Conservation (phyloP, 2,113 vertebrate genomes). For the Phoenicopterus ruber region DNA sequence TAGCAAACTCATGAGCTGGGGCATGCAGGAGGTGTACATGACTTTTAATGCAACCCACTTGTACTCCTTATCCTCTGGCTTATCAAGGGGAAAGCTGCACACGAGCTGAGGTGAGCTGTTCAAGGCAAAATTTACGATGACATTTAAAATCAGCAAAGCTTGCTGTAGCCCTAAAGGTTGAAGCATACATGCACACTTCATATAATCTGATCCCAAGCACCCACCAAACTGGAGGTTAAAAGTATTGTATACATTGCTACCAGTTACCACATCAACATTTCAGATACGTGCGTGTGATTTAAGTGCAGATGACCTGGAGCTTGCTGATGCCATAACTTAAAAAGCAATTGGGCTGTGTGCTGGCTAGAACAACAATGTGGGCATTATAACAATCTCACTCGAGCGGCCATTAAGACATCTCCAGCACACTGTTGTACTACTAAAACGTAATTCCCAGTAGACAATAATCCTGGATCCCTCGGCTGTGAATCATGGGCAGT, state of each 20-base stretch:
- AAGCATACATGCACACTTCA: not conserved
- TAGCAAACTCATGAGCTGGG: not conserved
- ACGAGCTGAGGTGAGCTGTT: not conserved
- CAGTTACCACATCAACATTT: conserved; percentile 55
- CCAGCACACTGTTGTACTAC: conserved; percentile 33
- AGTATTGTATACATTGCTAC: conserved; percentile 56
- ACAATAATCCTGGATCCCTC: conserved; percentile 50
- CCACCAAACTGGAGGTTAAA: conserved; percentile 54
- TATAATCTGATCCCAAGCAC: conserved; percentile 50
- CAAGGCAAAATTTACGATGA: conserved; percentile 10
- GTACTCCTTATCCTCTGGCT: not conserved
- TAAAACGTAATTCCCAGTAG: conserved; percentile 63
- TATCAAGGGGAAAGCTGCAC: not conserved
- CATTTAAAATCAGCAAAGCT: conserved; percentile 39
- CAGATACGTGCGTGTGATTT: conserved; percentile 49
- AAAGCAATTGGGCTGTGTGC: conserved; percentile 13
- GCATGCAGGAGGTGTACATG: not conserved
- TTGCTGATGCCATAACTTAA: conserved; percentile 56
- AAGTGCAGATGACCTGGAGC: conserved; percentile 37
- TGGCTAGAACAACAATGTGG: conserved; percentile 43
- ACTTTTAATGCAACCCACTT: not conserved
- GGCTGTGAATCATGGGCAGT: conserved; percentile 63
- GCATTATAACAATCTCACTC: conserved; percentile 50
- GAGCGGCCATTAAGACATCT: conserved; percentile 56
- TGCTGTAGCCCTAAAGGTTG: not conserved